Conservation (phyloP, 2,797 vertebrate genomes). For the Crypturellus tataupa region DNA sequence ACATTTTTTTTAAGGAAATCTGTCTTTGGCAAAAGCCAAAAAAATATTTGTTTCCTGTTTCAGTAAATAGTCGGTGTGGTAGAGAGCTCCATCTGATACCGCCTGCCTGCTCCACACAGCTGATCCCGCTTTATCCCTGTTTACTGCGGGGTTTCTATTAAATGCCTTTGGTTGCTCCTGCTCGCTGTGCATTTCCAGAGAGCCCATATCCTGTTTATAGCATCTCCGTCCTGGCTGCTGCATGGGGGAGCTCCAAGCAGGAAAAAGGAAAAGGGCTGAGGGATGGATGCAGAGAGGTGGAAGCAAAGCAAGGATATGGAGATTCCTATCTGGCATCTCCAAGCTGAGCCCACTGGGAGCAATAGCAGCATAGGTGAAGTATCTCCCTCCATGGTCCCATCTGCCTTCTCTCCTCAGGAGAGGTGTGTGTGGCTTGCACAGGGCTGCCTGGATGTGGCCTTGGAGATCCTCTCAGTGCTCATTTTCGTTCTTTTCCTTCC, state of each 20-base stretch:
- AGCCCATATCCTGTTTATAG: constrained; percentile 61
- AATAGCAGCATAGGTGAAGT: background rate
- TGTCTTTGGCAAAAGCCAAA: constrained; percentile 56
- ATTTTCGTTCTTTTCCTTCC: background rate
- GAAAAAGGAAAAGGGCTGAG: background rate
- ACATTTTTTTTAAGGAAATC: constrained; percentile 67
- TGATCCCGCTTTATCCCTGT: constrained; percentile 67
- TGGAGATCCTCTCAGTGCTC: background rate
- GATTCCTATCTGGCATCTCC: background rate
- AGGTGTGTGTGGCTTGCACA: accelerated
- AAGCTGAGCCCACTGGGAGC: background rate
- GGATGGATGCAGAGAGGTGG: background rate
- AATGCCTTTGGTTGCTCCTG: constrained; percentile 41
- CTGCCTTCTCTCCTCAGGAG: background rate
- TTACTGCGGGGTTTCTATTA: constrained; percentile 38
- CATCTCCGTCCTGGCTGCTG: background rate
- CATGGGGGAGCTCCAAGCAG: background rate
- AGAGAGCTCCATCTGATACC: constrained; percentile 41
- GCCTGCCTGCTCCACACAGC: constrained; percentile 19
- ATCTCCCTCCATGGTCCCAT: accelerated
- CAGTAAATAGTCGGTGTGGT: constrained; percentile 37
- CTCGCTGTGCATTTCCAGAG: constrained; percentile 31
- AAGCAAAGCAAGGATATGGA: background rate
- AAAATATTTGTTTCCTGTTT: constrained; percentile 62
- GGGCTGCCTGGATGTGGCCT: background rate